These are phyloP conservation scores for Fissipunctia ypsillon DNA, from an alignment of 2,888 invertebrate species.

Conservation along the genomic window DNA sequence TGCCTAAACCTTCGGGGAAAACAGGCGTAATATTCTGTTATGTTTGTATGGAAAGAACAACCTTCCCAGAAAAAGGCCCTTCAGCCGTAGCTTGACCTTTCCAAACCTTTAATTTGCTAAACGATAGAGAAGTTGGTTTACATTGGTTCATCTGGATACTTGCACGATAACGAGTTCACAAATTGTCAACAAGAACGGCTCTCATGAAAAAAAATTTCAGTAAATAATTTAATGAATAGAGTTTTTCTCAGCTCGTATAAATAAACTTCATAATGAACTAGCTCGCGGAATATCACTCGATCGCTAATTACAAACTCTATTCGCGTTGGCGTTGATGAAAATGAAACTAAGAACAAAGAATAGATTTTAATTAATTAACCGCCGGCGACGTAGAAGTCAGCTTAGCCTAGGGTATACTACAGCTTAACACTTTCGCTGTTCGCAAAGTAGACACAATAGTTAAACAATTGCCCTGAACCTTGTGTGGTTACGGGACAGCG, in stretches of 20 bases:
- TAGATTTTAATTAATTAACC: constrained; percentile 15
- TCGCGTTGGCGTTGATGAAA: constrained; percentile 5
- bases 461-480: too few species aligned
- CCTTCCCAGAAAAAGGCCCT: background rate
- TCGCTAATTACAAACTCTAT: constrained; percentile 38
- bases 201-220: constrained; percentile 30
- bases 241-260: constrained; percentile 3
- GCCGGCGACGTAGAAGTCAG: background rate
- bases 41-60: background rate
- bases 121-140: background rate
- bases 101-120: background rate
- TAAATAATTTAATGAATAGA: constrained; percentile 39
- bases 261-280: constrained; percentile 24
- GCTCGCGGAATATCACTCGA: constrained; percentile 28
- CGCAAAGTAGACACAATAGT: too few species aligned
- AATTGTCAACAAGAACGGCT: constrained; percentile 16
- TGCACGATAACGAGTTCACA: constrained; percentile 21
- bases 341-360: constrained; percentile 1
- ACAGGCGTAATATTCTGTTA: too few species aligned
- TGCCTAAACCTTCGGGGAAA: background rate
- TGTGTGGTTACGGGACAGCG: too few species aligned
- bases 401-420: too few species aligned
- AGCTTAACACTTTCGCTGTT: too few species aligned
- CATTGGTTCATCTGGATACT: background rate
- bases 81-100: background rate